phyloP scores from a whole-genome alignment of 2,113 vertebrate species.

The Merops nubicus region DNA sequence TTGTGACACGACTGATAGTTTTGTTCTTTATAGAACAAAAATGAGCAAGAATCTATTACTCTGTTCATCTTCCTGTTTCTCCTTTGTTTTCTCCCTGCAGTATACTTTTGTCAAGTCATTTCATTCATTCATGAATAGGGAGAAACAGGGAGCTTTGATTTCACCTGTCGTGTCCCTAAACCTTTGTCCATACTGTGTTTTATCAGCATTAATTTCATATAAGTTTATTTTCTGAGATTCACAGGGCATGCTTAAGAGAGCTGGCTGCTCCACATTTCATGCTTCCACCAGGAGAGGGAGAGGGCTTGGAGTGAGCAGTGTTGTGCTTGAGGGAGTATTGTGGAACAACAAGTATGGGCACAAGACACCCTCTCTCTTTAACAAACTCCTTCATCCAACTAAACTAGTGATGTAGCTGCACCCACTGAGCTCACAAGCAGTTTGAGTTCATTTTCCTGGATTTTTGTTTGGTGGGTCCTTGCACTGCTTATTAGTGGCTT shows the following conservation, averaged over 20 bases:
- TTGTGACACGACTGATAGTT: background rate
- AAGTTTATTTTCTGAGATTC: background rate
- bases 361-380: background rate
- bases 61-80: background rate
- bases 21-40: background rate
- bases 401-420: background rate
- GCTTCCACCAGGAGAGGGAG: background rate
- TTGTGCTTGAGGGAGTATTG: background rate
- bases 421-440: background rate
- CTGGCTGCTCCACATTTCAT: background rate
- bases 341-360: background rate
- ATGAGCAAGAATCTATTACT: background rate
- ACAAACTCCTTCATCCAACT: background rate
- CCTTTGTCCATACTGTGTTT: background rate
- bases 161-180: background rate
- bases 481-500: background rate
- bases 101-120: background rate
- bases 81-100: background rate
- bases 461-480: background rate
- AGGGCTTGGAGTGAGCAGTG: background rate
- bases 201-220: background rate
- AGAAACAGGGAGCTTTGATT: background rate
- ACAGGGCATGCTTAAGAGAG: background rate
- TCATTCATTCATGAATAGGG: background rate
- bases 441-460: background rate